Conservation (phyloP, 2,888 invertebrate species). For the Erebia palarica region DNA sequence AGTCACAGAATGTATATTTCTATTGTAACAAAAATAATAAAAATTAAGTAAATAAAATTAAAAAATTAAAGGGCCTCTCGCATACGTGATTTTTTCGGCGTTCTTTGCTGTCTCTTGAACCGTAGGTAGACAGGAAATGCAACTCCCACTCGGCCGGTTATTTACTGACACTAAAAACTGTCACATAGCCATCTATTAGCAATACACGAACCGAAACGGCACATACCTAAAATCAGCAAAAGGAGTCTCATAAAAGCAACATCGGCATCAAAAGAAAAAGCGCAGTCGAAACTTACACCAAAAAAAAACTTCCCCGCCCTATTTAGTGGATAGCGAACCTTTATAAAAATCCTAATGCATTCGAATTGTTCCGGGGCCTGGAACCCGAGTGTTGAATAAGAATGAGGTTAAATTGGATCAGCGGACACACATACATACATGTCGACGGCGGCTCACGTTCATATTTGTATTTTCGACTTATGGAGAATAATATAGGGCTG, state of each 20-base stretch:
- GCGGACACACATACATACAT: constrained; percentile 55
- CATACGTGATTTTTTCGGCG: no score
- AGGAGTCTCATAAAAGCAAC: neutral
- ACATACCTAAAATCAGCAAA: neutral
- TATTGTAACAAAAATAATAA: no score
- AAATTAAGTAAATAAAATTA: no score
- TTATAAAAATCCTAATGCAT: constrained; percentile 64
- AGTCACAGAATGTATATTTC: no score
- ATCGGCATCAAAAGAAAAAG: neutral
- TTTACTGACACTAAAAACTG: no score
- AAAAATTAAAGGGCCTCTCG: no score
- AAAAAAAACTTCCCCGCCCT: constrained; percentile 10
- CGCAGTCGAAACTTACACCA: neutral
- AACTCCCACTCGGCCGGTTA: no score
- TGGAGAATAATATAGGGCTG: constrained; percentile 34
- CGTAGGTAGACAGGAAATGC: no score
- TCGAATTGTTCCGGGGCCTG: constrained; percentile 69
- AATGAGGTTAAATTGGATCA: constrained; percentile 77
- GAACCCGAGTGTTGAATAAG: constrained; percentile 70
- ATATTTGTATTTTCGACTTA: constrained; percentile 39
- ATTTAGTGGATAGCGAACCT: constrained; percentile 23
- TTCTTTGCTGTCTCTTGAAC: no score
- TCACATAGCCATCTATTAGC: no score
- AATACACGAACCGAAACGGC: no score
- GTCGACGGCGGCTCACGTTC: constrained; percentile 40